phyloP scores from a whole-genome alignment of 2,113 vertebrate genomes.

The Thermophis baileyi region DNA sequence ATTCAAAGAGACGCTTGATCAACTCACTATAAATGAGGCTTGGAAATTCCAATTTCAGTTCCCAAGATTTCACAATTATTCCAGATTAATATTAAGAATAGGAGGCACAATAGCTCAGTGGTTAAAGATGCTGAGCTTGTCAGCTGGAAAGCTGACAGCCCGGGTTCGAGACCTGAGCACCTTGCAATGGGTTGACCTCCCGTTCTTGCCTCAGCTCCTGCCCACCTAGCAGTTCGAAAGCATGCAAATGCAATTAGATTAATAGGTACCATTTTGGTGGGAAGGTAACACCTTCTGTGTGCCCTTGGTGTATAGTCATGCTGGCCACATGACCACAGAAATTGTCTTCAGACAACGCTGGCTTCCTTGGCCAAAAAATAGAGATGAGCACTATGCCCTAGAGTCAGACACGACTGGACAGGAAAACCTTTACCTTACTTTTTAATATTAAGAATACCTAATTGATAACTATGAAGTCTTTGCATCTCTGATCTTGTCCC shows the following conservation, averaged over 20 bases:
- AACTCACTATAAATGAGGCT: not conserved
- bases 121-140: not conserved
- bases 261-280: not conserved
- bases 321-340: not conserved
- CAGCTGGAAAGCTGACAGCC: not conserved
- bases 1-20: not conserved
- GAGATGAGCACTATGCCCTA: not conserved
- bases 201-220: not conserved
- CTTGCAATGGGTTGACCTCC: not conserved
- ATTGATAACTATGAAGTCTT: not conserved
- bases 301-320: not conserved
- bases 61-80: not conserved
- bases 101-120: not conserved
- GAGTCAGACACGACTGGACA: not conserved
- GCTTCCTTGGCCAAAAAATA: not conserved
- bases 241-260: not conserved
- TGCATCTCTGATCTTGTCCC: not conserved
- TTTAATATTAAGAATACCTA: not conserved
- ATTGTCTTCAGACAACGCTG: not conserved
- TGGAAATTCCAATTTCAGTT: not conserved
- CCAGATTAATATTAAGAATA: not conserved
- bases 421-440: not conserved
- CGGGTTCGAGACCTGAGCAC: not conserved
- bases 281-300: not conserved
- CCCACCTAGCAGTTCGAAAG: not conserved